Percentiles rank a stretch among this genome's conserved stretches.
These are phyloP conservation scores for Paradoxurus hermaphroditus DNA, from an alignment of 2,113 vertebrate genomes.

Conservation along the genomic window DNA sequence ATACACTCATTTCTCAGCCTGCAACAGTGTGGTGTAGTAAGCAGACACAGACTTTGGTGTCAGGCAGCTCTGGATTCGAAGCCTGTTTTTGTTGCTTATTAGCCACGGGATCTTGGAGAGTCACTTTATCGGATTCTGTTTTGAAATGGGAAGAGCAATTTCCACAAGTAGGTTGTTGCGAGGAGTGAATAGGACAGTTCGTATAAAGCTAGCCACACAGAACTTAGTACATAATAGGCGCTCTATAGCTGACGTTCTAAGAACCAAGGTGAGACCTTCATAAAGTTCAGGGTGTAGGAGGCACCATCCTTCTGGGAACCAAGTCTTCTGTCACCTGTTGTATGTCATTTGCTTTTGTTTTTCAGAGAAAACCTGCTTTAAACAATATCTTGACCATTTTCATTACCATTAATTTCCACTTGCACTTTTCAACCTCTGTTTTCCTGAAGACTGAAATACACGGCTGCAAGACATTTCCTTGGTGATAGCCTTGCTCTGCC, in stretches of 20 bases:
- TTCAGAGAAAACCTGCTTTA: slow-evolving; percentile 42
- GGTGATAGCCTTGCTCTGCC: neutral
- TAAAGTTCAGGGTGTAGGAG: slow-evolving; percentile 59
- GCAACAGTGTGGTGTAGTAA: neutral
- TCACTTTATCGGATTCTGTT: neutral
- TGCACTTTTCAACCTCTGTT: slow-evolving; percentile 7
- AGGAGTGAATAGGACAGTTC: neutral
- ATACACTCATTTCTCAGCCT: neutral
- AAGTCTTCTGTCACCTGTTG: neutral
- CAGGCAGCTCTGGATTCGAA: neutral
- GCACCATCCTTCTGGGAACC: neutral
- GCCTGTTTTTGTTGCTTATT: neutral
- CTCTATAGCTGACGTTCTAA: neutral
- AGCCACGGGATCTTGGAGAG: neutral
- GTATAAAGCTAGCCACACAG: neutral
- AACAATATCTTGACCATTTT: neutral
- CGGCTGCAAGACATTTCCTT: neutral
- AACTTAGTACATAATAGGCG: neutral
- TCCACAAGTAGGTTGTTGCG: neutral
- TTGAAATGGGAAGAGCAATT: neutral
- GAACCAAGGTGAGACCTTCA: neutral
- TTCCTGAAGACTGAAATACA: neutral
- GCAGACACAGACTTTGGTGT: neutral
- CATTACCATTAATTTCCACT: neutral
- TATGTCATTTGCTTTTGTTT: slow-evolving; percentile 5